Evolutionary conservation across 2,113 vertebrate genomes (phyloP).

Genomic region (Ammospiza caudacuta): DNA sequence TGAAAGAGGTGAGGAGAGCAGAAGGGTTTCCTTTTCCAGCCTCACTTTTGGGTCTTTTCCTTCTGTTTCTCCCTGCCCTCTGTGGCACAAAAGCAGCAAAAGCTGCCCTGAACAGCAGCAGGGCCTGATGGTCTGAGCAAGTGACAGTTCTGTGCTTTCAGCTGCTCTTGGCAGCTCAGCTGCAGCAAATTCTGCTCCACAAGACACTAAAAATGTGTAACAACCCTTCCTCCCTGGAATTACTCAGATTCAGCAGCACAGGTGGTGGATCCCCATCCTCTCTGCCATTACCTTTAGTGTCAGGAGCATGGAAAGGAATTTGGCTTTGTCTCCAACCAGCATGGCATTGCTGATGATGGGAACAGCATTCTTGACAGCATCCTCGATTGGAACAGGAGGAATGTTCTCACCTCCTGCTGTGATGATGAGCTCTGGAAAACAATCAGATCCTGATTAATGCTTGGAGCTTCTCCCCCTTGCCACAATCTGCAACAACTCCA

Average conservation of each 20-base stretch:
- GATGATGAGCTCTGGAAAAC: slow-evolving; percentile 89
- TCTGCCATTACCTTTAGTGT: slow-evolving; percentile 84
- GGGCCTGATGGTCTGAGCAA: no score
- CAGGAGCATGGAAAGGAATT: slow-evolving; percentile 88
- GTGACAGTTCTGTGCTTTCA: background rate
- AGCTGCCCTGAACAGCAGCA: background rate
- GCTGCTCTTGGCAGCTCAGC: background rate
- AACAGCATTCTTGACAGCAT: slow-evolving; percentile 83
- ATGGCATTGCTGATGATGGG: slow-evolving; percentile 91
- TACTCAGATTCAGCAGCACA: background rate
- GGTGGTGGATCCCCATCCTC: background rate
- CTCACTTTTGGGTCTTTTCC: background rate
- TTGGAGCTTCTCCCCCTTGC: background rate
- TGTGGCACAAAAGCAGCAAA: background rate
- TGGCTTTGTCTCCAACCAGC: slow-evolving; percentile 90
- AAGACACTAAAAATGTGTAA: rapidly evolving
- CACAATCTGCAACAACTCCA: background rate
- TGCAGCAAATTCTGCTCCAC: background rate
- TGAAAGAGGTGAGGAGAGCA: background rate
- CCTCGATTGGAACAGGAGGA: slow-evolving; percentile 86
- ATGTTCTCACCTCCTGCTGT: slow-evolving; percentile 91
- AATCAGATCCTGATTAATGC: background rate
- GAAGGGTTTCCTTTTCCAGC: background rate
- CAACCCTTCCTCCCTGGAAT: background rate
- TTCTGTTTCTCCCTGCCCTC: background rate